Evolutionary conservation across 2,888 invertebrate genomes (phyloP), one percentile per base, ranked within the genome.

Genomic region (Cinara cedri): DNA sequence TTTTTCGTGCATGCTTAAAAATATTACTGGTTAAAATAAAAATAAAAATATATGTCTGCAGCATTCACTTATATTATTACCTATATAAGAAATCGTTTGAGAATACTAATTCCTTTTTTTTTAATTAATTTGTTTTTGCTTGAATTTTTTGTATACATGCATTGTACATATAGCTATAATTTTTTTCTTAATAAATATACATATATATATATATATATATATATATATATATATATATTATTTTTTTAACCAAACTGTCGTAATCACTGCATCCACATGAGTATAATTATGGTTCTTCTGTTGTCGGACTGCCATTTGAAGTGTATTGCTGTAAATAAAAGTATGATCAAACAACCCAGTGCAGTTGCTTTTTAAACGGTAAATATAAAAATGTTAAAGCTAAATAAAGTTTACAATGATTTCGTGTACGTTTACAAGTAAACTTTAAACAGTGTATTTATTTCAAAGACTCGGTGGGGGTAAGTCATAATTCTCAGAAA

Each of bases 71-170:
- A 46, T 44, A 34, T 34, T 34, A 6, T n/a, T n/a, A n/a, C n/a
- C n/a, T 34, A 57, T 16, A 57, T 24, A 13, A 24, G 21, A 44
- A 57, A 71, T 54, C 34, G 54, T 70, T 54, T 46, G 10, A 46
- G 24, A 49, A 49, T 21, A 65, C 19, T 51, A 21, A 26, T 55
- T 42, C 57, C 49, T 62, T 46, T 34, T 10, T 11, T 21, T 10
- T 11, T 21, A 21, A 11, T 8, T 9, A 9, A 54, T 46, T 1
- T 62, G 1, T 42, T 34, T 4, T 63, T 44, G 55, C 42, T 42
- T 46, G 54, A 49, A 49, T 57, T 46, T 19, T 72, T 66, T 65
- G 66, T 80, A 80, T 80, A 72, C 81, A 81, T 78, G 78, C 71
- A 81, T 81, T 66, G 51, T 81, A 72, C 76, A 76, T 63, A 34